Base-by-base conservation (phyloP, 1,140 invertebrate species). In the Chironomus tepperi region DNA sequence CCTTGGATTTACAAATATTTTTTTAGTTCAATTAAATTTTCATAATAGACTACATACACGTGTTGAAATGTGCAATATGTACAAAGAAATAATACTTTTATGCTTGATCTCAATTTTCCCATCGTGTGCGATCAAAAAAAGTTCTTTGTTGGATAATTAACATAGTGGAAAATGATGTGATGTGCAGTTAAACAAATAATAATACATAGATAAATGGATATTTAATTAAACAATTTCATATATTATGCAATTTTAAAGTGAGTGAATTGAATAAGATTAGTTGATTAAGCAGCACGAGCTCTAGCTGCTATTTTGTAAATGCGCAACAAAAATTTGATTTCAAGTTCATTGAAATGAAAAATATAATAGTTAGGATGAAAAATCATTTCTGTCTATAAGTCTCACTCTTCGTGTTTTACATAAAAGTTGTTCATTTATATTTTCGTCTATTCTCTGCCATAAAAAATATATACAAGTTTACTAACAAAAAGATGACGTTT, bases 11-110 rank as follows among this genome's bases (percentile, higher is more conserved):
- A n/a, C 47, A 57, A 57, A 57, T 34, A 57, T 57, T 57, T 57
- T n/a, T 57, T 47, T 57, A 57, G 24, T 34, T n/a, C 47, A 57
- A 57, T 57, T 57, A 57, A 57, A 57, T 57, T 57, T 47, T 47
- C 43, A 47, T 47, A 47, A 47, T 34, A 34, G 24, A 34, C 24
- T 34, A 34, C 7, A 47, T 15, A 57, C 47, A 57, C 47, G 47
- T 57, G 47, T n/a, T n/a, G n/a, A 34, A 34, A 34, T 34, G 47
- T 57, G n/a, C 47, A 34, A 34, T 34, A 34, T 57, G 5, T 15
- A 57, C 12, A 57, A 57, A 57, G 47, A 57, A 57, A n/a, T 57
- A n/a, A n/a, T 57, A n/a, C 47, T 57, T 5, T 47, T 9, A 47
- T n/a, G n/a, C 47, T 57, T 12, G 3, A 57, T 57, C 47, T 57